These are phyloP conservation scores for Mobula hypostoma DNA, from an alignment of 2,113 vertebrate genomes.

Conservation along the genomic window DNA sequence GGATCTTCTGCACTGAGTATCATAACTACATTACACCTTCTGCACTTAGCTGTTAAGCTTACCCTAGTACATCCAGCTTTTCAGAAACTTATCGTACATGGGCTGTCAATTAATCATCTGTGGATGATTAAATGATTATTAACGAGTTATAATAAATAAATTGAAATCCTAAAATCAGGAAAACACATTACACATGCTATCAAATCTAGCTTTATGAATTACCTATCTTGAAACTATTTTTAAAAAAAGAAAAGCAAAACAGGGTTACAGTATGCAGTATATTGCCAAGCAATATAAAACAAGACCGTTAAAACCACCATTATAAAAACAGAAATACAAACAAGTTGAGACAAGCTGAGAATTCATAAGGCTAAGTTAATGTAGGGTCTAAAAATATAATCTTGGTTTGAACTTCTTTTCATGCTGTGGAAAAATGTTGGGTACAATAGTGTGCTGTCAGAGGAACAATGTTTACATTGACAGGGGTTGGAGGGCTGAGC, in stretches of 20 bases:
- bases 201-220: not conserved
- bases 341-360: constrained; percentile 38
- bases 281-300: constrained; percentile 36
- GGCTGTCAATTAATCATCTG: not conserved
- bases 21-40: not conserved
- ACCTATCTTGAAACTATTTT: not conserved
- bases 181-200: not conserved
- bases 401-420: constrained; percentile 38
- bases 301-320: constrained; percentile 11
- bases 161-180: not conserved
- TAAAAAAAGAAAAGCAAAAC: constrained; percentile 11
- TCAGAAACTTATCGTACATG: not conserved
- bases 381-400: constrained; percentile 37
- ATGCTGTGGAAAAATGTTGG: constrained; percentile 37
- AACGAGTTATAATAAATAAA: not conserved
- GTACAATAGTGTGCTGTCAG: constrained; percentile 38
- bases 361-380: constrained; percentile 37
- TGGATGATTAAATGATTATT: not conserved
- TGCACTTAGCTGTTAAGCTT: not conserved
- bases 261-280: constrained; percentile 8
- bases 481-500: constrained; percentile 35
- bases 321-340: constrained; percentile 37
- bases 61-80: not conserved
- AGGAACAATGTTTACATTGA: constrained; percentile 38
- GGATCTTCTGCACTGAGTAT: not conserved